These are phyloP conservation scores for Gari tellinella DNA, from an alignment of 2,888 invertebrate species.

Conservation along the genomic window DNA sequence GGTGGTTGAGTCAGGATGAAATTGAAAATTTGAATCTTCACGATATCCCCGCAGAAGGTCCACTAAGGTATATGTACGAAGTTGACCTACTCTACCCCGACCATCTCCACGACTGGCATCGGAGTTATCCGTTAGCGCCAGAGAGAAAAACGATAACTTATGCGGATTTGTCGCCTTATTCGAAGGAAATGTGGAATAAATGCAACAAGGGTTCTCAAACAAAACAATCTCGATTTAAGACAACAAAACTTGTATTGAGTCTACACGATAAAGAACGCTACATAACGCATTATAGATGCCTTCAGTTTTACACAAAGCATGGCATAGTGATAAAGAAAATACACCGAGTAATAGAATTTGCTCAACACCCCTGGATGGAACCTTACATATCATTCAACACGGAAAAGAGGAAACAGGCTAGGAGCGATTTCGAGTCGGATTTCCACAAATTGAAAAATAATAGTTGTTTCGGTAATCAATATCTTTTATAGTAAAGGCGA, in stretches of 20 bases:
- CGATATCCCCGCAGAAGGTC: neutral
- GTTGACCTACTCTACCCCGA: constrained; percentile 42
- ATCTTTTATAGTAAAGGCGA: neutral
- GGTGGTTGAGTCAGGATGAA: constrained; percentile 2
- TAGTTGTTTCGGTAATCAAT: constrained; percentile 8
- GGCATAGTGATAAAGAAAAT: constrained; percentile 21
- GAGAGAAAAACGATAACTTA: constrained; percentile 16
- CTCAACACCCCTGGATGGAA: constrained; percentile 20
- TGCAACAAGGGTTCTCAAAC: too few species aligned
- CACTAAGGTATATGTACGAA: constrained; percentile 35
- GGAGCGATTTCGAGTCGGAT: constrained; percentile 14
- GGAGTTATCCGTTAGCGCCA: constrained; percentile 37
- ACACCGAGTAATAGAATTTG: constrained; percentile 21
- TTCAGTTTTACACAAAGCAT: constrained; percentile 12
- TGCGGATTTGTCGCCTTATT: constrained; percentile 29
- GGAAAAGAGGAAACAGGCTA: neutral
- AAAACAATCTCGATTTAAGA: constrained; percentile 17
- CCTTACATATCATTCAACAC: constrained; percentile 6
- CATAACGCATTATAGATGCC: neutral
- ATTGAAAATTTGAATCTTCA: constrained; percentile 6
- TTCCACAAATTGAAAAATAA: constrained; percentile 17
- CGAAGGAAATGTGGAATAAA: neutral
- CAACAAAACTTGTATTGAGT: constrained; percentile 5
- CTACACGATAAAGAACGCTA: neutral
- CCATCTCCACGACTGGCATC: constrained; percentile 27